Percentiles rank a stretch among this genome's conserved stretches.
Evolutionary conservation across 2,113 vertebrate species (phyloP).

Genomic region (Labeo catla): DNA sequence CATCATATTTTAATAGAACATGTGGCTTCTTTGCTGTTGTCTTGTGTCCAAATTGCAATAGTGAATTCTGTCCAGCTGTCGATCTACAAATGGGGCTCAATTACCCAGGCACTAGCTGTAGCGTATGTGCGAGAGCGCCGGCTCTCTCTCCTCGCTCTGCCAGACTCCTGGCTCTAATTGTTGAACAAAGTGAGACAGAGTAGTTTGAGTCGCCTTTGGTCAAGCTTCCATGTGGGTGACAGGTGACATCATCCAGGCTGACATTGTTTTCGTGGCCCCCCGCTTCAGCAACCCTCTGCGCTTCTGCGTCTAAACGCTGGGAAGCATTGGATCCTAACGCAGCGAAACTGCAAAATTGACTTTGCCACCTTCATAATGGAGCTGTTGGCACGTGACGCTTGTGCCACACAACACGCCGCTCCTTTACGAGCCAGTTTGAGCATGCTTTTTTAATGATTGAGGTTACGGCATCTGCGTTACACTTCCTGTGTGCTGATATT

Average conservation of each 20-base stretch:
- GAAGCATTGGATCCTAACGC: background rate
- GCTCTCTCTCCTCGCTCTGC: conserved; percentile 20
- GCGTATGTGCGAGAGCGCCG: conserved; percentile 20
- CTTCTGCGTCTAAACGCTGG: conserved; percentile 34
- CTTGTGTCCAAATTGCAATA: conserved; percentile 72
- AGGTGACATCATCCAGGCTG: conserved; percentile 54
- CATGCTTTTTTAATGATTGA: conserved; percentile 52
- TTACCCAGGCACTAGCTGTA: conserved; percentile 61
- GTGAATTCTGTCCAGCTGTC: conserved; percentile 77
- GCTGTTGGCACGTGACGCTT: conserved; percentile 47
- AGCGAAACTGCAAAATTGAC: background rate
- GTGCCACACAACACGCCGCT: background rate
- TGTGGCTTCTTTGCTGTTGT: conserved; percentile 65
- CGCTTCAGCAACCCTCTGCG: background rate
- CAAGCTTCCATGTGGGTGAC: conserved; percentile 49
- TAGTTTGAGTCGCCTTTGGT: conserved; percentile 46
- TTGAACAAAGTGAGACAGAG: conserved; percentile 62
- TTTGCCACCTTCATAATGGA: conserved; percentile 52
- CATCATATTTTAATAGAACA: conserved; percentile 80
- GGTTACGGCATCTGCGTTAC: conserved; percentile 13
- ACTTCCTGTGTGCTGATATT: background rate
- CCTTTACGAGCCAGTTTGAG: conserved; percentile 41
- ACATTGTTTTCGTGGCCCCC: conserved; percentile 39
- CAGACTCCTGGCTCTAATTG: conserved; percentile 51
- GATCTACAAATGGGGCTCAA: conserved; percentile 67